These are phyloP conservation scores for Sarcophilus harrisii DNA, from an alignment of 2,797 vertebrate genomes.

Conservation along the genomic window DNA sequence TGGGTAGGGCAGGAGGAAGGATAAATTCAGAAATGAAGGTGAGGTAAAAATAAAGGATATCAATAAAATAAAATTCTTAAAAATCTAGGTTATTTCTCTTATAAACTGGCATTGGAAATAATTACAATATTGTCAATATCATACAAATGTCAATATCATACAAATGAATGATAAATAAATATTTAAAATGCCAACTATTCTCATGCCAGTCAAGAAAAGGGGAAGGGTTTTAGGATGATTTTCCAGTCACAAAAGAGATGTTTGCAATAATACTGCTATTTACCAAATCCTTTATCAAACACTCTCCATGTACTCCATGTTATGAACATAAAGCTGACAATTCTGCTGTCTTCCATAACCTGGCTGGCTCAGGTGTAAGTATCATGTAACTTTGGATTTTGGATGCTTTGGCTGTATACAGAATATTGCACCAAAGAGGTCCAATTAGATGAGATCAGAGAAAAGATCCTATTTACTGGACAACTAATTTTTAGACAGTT, in stretches of 20 bases:
- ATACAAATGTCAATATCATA: too few species aligned
- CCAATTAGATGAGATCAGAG: neutral
- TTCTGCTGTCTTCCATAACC: neutral
- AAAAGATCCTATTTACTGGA: neutral
- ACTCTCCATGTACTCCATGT: neutral
- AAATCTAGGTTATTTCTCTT: too few species aligned
- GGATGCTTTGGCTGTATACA: neutral
- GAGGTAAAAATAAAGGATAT: too few species aligned
- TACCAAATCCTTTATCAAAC: neutral
- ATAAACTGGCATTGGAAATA: neutral
- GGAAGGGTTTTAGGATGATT: neutral
- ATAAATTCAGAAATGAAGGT: too few species aligned
- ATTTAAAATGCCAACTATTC: neutral
- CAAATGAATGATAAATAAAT: neutral
- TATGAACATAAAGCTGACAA: neutral
- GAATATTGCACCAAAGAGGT: neutral
- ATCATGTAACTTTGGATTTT: neutral
- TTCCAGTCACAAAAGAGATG: neutral
- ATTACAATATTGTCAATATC: too few species aligned
- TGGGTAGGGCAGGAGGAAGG: too few species aligned
- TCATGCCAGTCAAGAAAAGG: neutral
- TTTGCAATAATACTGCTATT: neutral
- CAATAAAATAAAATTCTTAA: too few species aligned
- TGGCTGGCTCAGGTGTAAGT: neutral
- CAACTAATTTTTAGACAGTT: neutral